Conservation (phyloP, 2,797 vertebrate genomes). For the Myotis planiceps region DNA sequence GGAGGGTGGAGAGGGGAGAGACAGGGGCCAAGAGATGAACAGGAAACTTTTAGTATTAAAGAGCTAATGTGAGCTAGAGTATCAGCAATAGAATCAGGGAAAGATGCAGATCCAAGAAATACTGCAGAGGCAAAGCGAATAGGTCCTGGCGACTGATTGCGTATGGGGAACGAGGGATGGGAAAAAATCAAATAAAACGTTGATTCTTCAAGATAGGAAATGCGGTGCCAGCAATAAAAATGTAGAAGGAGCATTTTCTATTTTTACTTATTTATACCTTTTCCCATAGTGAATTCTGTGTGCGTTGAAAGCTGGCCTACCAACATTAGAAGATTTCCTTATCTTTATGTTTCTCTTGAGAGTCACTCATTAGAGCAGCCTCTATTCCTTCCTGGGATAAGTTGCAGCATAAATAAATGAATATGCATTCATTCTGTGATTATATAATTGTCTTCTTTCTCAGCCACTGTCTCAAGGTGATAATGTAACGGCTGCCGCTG, state of each 20-base stretch:
- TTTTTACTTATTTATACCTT: slow-evolving; percentile 18
- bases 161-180: not conserved
- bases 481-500: slow-evolving; percentile 50
- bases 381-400: slow-evolving; percentile 59
- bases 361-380: slow-evolving; percentile 41
- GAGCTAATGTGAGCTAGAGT: not conserved
- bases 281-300: not conserved
- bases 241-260: not conserved
- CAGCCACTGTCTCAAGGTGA: slow-evolving; percentile 67
- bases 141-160: not conserved
- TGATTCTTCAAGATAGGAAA: not conserved
- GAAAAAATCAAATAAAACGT: not conserved
- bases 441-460: slow-evolving; percentile 71
- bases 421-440: slow-evolving; percentile 73
- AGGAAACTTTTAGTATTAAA: not conserved
- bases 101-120: not conserved
- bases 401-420: slow-evolving; percentile 70
- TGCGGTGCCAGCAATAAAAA: not conserved
- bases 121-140: not conserved
- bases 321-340: slow-evolving; percentile 6
- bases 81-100: not conserved
- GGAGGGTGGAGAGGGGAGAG: not conserved
- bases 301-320: not conserved
- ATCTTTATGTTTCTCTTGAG: slow-evolving; percentile 49
- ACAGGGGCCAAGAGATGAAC: not conserved